Evolutionary conservation across 2,113 vertebrate species (phyloP).

Genomic region (Deroptyus accipitrinus): DNA sequence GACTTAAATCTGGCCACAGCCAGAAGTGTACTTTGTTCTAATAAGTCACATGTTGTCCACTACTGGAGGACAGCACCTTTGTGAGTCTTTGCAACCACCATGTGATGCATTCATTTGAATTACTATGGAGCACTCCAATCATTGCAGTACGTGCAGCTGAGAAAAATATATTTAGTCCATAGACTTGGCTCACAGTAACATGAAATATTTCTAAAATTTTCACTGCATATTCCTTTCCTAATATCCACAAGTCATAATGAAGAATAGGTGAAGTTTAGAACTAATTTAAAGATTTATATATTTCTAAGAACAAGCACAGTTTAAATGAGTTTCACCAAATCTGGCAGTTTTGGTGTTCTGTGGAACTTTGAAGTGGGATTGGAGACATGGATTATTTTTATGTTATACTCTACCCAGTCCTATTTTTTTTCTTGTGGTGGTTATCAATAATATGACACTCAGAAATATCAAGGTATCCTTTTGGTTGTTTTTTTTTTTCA

Average conservation of each 20-base stretch:
- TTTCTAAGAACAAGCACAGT: not conserved
- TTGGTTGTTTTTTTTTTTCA: not conserved
- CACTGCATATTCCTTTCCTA: not conserved
- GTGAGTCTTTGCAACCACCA: not conserved
- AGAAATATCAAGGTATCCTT: not conserved
- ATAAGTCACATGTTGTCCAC: not conserved
- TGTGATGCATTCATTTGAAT: not conserved
- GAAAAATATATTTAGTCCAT: not conserved
- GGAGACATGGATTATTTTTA: not conserved
- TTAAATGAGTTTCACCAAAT: not conserved
- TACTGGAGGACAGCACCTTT: not conserved
- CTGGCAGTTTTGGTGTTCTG: not conserved
- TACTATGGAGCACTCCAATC: not conserved
- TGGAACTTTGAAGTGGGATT: not conserved
- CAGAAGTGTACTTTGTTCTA: not conserved
- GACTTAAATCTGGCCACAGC: constrained; percentile 51
- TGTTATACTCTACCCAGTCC: accelerated
- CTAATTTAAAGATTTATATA: not conserved
- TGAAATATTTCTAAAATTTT: not conserved
- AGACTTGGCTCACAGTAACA: not conserved
- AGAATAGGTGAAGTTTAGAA: not conserved
- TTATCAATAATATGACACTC: not conserved
- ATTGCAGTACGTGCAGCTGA: not conserved
- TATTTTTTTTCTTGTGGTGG: not conserved
- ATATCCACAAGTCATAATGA: not conserved